Conservation (phyloP, 2,113 vertebrate genomes). For the Calyptomena viridis region DNA sequence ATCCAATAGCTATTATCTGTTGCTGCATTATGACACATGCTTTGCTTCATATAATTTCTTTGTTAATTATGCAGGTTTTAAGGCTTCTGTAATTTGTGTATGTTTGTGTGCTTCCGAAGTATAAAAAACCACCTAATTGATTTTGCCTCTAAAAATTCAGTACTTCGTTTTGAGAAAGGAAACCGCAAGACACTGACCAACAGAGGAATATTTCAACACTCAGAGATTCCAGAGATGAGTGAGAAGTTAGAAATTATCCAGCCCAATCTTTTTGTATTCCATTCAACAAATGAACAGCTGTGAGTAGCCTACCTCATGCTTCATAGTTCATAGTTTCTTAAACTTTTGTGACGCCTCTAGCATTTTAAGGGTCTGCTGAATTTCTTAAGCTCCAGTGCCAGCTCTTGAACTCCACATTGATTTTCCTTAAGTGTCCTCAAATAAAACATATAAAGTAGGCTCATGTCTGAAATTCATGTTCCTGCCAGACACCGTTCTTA, state of each 20-base stretch:
- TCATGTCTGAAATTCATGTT: conserved; percentile 55
- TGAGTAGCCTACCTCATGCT: not conserved
- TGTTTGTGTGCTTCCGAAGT: not conserved
- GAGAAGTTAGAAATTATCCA: not conserved
- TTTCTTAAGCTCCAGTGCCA: conserved; percentile 11
- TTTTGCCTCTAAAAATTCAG: not conserved
- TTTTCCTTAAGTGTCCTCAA: conserved; percentile 64
- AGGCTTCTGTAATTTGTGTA: not conserved
- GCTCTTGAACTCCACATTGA: conserved; percentile 43
- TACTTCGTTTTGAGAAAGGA: not conserved
- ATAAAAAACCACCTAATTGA: fast-evolving
- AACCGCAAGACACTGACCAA: not conserved
- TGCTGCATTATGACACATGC: not conserved
- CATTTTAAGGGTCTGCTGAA: conserved; percentile 2
- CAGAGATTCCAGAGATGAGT: not conserved
- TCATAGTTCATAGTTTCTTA: not conserved
- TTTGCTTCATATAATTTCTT: not conserved
- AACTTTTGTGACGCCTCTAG: not conserved
- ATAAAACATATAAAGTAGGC: conserved; percentile 57
- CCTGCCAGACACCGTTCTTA: conserved; percentile 45
- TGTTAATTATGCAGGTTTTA: not conserved
- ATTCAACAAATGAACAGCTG: not conserved
- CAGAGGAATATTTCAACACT: not conserved
- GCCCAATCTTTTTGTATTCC: not conserved
- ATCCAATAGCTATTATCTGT: not conserved